phyloP scores from a whole-genome alignment of 2,113 vertebrate species.

The Scopus umbretta region DNA sequence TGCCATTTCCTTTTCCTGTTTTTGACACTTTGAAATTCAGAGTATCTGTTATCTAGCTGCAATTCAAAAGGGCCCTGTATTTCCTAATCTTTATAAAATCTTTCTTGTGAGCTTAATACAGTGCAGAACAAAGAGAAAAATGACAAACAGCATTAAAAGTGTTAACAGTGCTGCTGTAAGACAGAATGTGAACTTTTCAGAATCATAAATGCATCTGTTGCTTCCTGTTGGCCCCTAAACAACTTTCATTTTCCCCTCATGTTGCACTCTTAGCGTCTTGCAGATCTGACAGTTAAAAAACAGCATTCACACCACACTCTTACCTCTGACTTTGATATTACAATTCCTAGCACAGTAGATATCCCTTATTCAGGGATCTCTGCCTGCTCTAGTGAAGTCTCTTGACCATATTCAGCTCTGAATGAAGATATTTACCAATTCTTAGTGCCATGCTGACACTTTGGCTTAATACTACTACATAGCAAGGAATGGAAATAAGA shows the following conservation, averaged over 20 bases:
- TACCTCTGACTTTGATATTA: not conserved
- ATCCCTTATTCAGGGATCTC: not conserved
- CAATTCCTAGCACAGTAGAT: not conserved
- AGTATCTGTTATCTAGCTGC: not conserved
- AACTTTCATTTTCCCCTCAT: not conserved
- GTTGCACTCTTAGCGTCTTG: not conserved
- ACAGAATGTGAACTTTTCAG: not conserved
- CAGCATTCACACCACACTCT: not conserved
- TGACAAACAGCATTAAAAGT: not conserved
- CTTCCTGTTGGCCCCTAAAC: not conserved
- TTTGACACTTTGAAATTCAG: not conserved
- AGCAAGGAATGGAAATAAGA: not conserved
- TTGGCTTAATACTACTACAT: not conserved
- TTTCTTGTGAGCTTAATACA: not conserved
- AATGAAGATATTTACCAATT: not conserved
- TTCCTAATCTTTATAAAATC: not conserved
- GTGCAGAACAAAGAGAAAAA: not conserved
- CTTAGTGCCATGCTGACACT: not conserved
- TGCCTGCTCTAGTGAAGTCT: fast-evolving
- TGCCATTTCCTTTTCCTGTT: not conserved
- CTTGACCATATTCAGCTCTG: not conserved
- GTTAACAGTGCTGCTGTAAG: not conserved
- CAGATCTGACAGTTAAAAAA: not conserved
- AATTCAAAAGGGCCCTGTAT: not conserved
- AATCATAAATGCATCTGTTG: not conserved